phyloP scores from a whole-genome alignment of 2,888 invertebrate species.

The Patella ulyssiponensis region DNA sequence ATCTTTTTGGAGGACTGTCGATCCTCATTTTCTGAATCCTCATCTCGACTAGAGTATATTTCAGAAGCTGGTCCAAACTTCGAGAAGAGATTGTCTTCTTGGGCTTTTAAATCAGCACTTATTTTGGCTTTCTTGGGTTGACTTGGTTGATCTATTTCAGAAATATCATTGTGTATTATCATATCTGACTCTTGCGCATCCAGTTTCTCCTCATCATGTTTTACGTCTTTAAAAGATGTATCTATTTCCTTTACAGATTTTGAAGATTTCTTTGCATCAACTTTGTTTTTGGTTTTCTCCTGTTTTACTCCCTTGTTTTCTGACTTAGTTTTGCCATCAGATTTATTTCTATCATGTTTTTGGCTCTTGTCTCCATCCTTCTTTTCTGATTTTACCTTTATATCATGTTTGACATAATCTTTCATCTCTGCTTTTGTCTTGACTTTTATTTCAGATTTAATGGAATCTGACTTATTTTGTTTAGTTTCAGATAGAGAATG shows the following conservation, averaged over 20 bases:
- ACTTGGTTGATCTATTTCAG: background rate
- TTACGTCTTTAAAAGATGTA: background rate
- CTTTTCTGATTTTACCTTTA: constrained; percentile 18
- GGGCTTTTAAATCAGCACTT: constrained; percentile 19
- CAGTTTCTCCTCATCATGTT: background rate
- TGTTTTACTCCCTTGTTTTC: background rate
- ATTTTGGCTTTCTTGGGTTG: constrained; percentile 29
- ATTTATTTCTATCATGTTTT: constrained; percentile 15
- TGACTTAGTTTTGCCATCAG: background rate
- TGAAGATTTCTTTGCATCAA: background rate
- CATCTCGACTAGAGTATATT: constrained; percentile 22
- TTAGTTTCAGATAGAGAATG: background rate
- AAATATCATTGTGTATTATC: background rate
- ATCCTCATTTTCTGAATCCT: constrained; percentile 21
- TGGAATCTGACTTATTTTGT: background rate
- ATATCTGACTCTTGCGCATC: background rate
- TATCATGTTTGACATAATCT: background rate
- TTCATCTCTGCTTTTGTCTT: constrained; percentile 11
- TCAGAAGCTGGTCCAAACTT: constrained; percentile 17
- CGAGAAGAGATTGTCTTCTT: constrained; percentile 20
- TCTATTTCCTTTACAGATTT: constrained; percentile 21
- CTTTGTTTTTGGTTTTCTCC: constrained; percentile 5
- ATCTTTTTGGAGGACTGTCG: constrained; percentile 14
- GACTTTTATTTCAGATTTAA: background rate
- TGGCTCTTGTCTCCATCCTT: constrained; percentile 14